Conservation (phyloP, 2,797 vertebrate species). For the Borostomias antarcticus region DNA sequence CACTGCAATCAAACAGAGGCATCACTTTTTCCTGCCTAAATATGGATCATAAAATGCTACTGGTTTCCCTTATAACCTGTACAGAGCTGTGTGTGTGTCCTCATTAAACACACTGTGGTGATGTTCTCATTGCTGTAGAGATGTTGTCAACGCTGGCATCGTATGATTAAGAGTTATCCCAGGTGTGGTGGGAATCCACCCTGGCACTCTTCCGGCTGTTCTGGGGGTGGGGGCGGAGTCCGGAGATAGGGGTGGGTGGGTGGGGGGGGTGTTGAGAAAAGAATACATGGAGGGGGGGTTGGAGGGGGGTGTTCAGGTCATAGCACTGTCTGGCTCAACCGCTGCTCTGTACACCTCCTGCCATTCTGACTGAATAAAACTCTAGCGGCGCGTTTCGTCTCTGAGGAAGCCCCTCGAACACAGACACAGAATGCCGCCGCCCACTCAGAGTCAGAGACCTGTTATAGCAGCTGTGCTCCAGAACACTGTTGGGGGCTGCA, state of each 20-base stretch:
- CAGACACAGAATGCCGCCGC: too few species aligned
- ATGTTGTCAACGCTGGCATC: constrained; percentile 53
- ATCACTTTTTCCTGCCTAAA: constrained; percentile 34
- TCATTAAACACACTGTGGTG: constrained; percentile 41
- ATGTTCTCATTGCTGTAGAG: constrained; percentile 30
- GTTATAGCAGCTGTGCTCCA: too few species aligned
- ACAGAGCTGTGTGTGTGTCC: constrained; percentile 15
- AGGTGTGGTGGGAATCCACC: constrained; percentile 36
- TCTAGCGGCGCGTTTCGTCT: too few species aligned
- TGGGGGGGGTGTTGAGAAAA: background rate
- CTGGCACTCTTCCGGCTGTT: constrained; percentile 30
- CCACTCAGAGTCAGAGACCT: too few species aligned
- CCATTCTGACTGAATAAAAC: too few species aligned
- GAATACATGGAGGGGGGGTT: background rate
- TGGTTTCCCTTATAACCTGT: constrained; percentile 24
- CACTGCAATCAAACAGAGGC: constrained; percentile 39
- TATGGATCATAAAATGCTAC: constrained; percentile 15
- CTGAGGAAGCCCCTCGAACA: too few species aligned
- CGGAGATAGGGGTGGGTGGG: background rate
- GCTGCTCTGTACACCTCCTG: too few species aligned
- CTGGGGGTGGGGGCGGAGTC: too few species aligned
- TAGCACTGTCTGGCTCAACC: too few species aligned
- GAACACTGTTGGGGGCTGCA: too few species aligned
- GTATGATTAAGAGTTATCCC: constrained; percentile 33
- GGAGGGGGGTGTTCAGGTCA: too few species aligned